phyloP scores from a whole-genome alignment of 2,797 vertebrate species.

The Sebastes itinus region DNA sequence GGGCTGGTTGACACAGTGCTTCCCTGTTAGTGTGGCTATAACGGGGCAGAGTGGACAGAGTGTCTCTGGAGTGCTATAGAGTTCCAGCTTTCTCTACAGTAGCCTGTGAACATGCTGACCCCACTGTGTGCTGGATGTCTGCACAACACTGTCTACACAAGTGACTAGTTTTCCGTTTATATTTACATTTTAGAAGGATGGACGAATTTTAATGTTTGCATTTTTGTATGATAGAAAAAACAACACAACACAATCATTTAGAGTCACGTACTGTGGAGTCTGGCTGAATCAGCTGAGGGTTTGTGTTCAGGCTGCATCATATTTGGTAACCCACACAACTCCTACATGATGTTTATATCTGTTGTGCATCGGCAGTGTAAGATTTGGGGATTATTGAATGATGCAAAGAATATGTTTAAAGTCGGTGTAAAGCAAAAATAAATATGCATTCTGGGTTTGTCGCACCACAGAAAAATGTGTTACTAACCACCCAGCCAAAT shows the following conservation, averaged over 20 bases:
- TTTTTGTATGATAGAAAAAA: background rate
- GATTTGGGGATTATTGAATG: background rate
- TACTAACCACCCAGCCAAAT: too few species aligned
- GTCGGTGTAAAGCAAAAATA: too few species aligned
- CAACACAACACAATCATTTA: background rate
- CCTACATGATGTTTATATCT: background rate
- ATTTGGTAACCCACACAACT: background rate
- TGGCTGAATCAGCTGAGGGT: background rate
- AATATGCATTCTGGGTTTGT: too few species aligned
- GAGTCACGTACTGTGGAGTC: background rate
- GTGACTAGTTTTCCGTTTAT: background rate
- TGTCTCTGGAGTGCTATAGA: slow-evolving; percentile 26
- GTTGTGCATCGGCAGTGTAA: background rate
- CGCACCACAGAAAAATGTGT: too few species aligned
- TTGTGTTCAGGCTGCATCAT: background rate
- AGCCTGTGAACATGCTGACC: slow-evolving; percentile 27
- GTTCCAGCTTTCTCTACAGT: slow-evolving; percentile 8
- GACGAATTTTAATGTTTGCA: background rate
- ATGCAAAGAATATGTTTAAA: background rate
- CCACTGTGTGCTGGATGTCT: background rate
- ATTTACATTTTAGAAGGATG: background rate
- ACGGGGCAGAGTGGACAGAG: slow-evolving; percentile 13
- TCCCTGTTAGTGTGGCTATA: slow-evolving; percentile 3
- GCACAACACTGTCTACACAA: background rate
- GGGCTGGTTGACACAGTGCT: slow-evolving; percentile 4